These are phyloP conservation scores for Linepithema humile DNA, from an alignment of 1,140 invertebrate genomes.

Conservation along the genomic window DNA sequence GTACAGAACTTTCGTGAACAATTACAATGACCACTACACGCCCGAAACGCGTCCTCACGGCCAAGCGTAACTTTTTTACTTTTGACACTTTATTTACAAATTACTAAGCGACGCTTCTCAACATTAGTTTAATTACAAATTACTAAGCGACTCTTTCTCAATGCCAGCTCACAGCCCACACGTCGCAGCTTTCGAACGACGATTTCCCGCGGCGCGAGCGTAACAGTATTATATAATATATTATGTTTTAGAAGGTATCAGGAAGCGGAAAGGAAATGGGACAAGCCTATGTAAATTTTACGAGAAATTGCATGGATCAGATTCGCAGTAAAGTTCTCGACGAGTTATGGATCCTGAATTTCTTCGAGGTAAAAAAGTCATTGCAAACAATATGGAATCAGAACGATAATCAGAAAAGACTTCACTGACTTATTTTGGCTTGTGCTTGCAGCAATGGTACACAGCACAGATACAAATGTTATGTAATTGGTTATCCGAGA, in stretches of 20 bases:
- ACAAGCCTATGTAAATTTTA: slow-evolving; percentile 98
- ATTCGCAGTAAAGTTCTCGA: slow-evolving; percentile 98
- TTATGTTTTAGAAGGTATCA: slow-evolving; percentile 90
- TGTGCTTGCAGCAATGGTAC: slow-evolving; percentile 93
- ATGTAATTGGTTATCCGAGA: slow-evolving; percentile 97
- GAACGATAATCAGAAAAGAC: background rate
- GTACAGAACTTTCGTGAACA: no score
- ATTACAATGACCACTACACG: no score
- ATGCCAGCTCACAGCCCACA: no score
- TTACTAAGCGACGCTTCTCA: no score
- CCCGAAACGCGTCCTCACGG: no score
- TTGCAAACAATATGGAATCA: background rate
- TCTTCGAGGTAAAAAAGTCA: slow-evolving; percentile 92
- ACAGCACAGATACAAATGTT: slow-evolving; percentile 96
- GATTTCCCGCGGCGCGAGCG: no score
- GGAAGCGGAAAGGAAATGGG: slow-evolving; percentile 97
- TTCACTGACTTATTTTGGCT: background rate
- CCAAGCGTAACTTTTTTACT: no score
- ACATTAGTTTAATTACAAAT: no score
- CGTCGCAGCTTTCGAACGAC: no score
- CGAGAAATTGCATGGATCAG: slow-evolving; percentile 98
- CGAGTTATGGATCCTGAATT: slow-evolving; percentile 98
- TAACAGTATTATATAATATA: background rate
- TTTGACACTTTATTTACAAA: no score
- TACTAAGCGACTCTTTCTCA: no score